Evolutionary conservation across 2,797 vertebrate species (phyloP).

Genomic region (Myiothlypis coronata): DNA sequence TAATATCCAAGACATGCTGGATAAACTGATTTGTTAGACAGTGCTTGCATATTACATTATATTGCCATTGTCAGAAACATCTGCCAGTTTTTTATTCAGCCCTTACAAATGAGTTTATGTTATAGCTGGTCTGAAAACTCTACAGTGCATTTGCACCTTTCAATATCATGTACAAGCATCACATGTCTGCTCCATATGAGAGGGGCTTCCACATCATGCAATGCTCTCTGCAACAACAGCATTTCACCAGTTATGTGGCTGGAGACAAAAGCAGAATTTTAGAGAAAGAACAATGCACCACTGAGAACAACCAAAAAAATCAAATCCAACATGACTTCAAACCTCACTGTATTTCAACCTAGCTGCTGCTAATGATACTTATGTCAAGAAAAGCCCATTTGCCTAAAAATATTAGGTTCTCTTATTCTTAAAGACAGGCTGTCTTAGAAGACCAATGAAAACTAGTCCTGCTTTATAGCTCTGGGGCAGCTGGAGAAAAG

Average conservation of each 20-base stretch:
- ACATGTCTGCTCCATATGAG: accelerated
- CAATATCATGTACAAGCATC: neutral
- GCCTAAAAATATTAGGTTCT: neutral
- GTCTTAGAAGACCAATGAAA: neutral
- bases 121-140: neutral
- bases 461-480: neutral
- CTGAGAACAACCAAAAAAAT: neutral
- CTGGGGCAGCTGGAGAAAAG: neutral
- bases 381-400: neutral
- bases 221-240: neutral
- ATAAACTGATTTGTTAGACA: neutral
- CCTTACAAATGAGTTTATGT: neutral
- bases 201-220: neutral
- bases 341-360: neutral
- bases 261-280: neutral
- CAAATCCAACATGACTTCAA: neutral
- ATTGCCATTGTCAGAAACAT: neutral
- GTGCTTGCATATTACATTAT: neutral
- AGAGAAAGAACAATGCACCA: neutral
- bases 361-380: neutral
- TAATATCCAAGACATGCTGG: neutral
- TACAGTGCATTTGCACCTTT: neutral
- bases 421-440: neutral
- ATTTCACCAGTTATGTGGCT: neutral
- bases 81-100: neutral